These are phyloP conservation scores for Heliconius himera DNA, from an alignment of 1,140 invertebrate species.

Conservation along the genomic window DNA sequence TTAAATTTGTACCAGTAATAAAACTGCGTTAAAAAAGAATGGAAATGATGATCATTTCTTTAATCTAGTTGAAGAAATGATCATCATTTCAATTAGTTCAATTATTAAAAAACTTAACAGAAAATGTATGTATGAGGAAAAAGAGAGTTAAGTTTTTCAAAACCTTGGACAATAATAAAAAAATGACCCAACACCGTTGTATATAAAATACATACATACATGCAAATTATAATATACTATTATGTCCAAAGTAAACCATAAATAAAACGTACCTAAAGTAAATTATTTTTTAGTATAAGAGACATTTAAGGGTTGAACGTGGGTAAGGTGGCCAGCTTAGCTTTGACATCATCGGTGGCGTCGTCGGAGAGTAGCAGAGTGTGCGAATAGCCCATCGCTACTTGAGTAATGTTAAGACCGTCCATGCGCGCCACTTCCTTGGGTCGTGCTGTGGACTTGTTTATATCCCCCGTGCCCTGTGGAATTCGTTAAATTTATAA, in stretches of 20 bases:
- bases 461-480: slow-evolving; percentile 93
- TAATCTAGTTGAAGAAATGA: no score
- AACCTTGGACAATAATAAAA: not conserved
- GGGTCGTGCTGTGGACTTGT: slow-evolving; percentile 93
- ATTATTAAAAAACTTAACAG: no score
- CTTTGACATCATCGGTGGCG: slow-evolving; percentile 76
- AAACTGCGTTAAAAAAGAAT: no score
- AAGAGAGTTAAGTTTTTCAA: not conserved
- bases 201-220: not conserved
- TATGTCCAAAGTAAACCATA: not conserved
- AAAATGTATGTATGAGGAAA: not conserved
- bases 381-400: slow-evolving; percentile 93
- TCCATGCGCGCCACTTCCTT: slow-evolving; percentile 93
- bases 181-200: not conserved
- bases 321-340: slow-evolving; percentile 78
- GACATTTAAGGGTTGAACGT: slow-evolving; percentile 65
- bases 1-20: no score
- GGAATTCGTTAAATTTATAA: not conserved
- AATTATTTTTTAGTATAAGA: not conserved
- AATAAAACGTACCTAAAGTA: not conserved
- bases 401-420: slow-evolving; percentile 89
- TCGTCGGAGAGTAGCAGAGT: slow-evolving; percentile 85
- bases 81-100: no score
- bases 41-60: no score
- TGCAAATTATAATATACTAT: not conserved